Percentiles rank a stretch among this genome's conserved stretches.
Evolutionary conservation across 2,888 invertebrate genomes (phyloP).

Genomic region (Luperina nickerlii): DNA sequence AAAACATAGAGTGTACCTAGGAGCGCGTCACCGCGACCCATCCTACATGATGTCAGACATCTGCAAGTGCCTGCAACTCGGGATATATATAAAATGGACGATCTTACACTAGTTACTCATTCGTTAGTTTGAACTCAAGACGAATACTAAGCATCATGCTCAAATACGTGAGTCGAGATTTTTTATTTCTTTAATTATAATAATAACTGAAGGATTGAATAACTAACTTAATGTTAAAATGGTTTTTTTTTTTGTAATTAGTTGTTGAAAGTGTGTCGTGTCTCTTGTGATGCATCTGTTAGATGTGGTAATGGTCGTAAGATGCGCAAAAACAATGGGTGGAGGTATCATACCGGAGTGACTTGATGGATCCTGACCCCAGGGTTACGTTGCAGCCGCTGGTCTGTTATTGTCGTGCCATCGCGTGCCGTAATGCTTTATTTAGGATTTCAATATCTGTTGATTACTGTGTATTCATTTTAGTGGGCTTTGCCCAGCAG

Average conservation of each 20-base stretch:
- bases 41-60: conserved; percentile 85
- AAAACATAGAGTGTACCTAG: conserved; percentile 69
- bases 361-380: conserved; percentile 62
- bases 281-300: conserved; percentile 66
- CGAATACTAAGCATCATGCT: conserved; percentile 88
- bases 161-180: conserved; percentile 86
- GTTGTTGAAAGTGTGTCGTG: conserved; percentile 75
- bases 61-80: conserved; percentile 82
- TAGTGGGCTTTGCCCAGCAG: background rate
- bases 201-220: conserved; percentile 60
- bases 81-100: conserved; percentile 88
- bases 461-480: conserved; percentile 4
- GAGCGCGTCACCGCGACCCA: conserved; percentile 75
- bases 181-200: conserved; percentile 63
- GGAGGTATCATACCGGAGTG: conserved; percentile 65
- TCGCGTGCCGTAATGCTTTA: conserved; percentile 24
- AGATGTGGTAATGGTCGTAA: conserved; percentile 61
- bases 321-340: conserved; percentile 70
- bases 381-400: conserved; percentile 50
- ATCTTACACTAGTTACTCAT: conserved; percentile 85
- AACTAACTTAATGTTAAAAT: background rate
- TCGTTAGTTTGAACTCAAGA: conserved; percentile 88
- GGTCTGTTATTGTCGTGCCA: conserved; percentile 41
- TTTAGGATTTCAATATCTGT: conserved; percentile 33
- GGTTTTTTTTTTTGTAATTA: conserved; percentile 60